Percentiles rank a stretch among this genome's conserved stretches.
phyloP scores from a whole-genome alignment of 2,888 invertebrate species.

The Eremobia ochroleuca region DNA sequence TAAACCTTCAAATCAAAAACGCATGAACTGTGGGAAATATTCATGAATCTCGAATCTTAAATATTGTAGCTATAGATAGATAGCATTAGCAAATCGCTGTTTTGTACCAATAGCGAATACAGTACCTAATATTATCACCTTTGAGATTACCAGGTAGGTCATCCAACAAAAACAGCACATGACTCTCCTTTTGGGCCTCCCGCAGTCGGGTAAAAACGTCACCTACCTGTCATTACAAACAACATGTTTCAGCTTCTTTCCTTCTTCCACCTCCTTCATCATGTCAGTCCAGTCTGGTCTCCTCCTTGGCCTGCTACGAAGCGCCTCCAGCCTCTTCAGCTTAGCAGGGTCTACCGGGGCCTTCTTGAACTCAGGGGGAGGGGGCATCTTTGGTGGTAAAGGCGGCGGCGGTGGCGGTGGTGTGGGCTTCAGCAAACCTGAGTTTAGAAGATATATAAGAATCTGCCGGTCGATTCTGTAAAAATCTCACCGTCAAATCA shows the following conservation, averaged over 20 bases:
- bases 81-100: not conserved
- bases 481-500: too few species aligned
- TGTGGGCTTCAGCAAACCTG: conserved; percentile 87
- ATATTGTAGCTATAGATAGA: not conserved
- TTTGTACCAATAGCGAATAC: not conserved
- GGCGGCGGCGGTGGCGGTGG: conserved; percentile 94
- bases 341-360: conserved; percentile 91
- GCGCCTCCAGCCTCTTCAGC: conserved; percentile 93
- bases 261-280: conserved; percentile 97
- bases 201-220: not conserved
- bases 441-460: conserved; percentile 4
- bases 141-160: not conserved
- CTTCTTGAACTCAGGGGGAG: conserved; percentile 91
- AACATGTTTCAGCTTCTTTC: conserved; percentile 95
- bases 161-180: not conserved
- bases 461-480: too few species aligned
- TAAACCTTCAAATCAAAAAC: not conserved
- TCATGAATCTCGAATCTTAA: not conserved
- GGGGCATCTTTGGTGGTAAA: conserved; percentile 93
- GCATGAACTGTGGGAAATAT: not conserved
- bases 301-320: conserved; percentile 94
- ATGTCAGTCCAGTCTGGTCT: conserved; percentile 97
- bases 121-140: not conserved
- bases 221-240: conserved; percentile 93
- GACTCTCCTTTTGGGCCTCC: not conserved